Evolutionary conservation across 1,140 invertebrate species (phyloP), one percentile per base, ranked within the genome.

Genomic region (Lethrus apterus): DNA sequence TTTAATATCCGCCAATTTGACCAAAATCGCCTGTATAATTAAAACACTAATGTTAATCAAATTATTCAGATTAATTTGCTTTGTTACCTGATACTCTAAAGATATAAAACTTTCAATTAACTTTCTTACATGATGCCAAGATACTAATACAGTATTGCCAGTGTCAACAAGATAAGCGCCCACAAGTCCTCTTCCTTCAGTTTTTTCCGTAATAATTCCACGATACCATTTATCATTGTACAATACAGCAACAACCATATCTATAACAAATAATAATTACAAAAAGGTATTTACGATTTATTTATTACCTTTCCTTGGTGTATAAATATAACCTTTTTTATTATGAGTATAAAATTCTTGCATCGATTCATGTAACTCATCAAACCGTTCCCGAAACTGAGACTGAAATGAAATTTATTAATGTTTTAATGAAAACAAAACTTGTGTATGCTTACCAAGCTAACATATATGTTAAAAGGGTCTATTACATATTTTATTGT

Each of bases 181-280:
- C 4, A 48, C 46, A 14, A 30, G n/a, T 2, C 46, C 40, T 4
- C 35, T 4, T 11, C 38, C 38, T n/a, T 34, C 21, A 2, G 14
- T 24, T 11, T 11, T 21, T 34, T 43, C 4, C 2, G 14, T 24
- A 3, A 48, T 33, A 3, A 18, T 31, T 7, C 30, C 46, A n/a
- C 46, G 18, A 14, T 32, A 32, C 45, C 45, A 47, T 19, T 20
- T 8, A 26, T 35, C 32, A 11, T 18, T 14, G 26, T 20, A 21
- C 2, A 5, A 17, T 4, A 48, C 30, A 17, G 46, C 46, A 23
- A 48, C 46, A 2, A 35, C 20, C 40, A 48, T 43, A 18, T 36
- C 46, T 44, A 20, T 5, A 32, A 24, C 4, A 14, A 36, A 36
- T 4, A 4, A 5, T 10, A 32, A 11, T 32, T n/a, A n/a, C n/a